phyloP scores from a whole-genome alignment of 2,888 invertebrate genomes.

The Cylloceria caligata region DNA sequence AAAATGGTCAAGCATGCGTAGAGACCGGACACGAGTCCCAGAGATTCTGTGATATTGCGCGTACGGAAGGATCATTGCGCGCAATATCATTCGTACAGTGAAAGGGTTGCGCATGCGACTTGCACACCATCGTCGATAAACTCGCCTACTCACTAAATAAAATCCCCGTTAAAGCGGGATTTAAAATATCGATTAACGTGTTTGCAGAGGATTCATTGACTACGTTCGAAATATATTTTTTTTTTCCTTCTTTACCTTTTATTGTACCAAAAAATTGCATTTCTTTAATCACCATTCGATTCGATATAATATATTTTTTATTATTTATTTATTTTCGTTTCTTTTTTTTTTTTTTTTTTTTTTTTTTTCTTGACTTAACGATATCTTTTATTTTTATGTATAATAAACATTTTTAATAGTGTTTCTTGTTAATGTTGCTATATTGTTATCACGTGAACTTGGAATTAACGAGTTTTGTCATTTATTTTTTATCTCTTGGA shows the following conservation, averaged over 20 bases:
- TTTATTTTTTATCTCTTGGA: conserved; percentile 14
- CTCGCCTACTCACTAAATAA: not conserved
- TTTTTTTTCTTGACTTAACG: conserved; percentile 74
- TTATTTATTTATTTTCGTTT: too few relatives aligned
- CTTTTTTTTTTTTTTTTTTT: conserved; percentile 75
- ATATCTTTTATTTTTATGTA: conserved; percentile 53
- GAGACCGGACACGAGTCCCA: not conserved
- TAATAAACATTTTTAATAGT: conserved; percentile 74
- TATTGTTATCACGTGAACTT: conserved; percentile 75
- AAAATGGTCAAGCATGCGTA: conserved; percentile 3
- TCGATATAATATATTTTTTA: conserved; percentile 79
- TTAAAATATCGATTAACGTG: not conserved
- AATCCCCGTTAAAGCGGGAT: not conserved
- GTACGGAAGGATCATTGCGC: not conserved
- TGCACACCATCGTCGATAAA: not conserved
- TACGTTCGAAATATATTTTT: not conserved
- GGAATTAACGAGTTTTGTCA: conserved; percentile 74
- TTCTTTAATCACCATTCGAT: conserved; percentile 78
- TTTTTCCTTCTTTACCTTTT: conserved; percentile 75
- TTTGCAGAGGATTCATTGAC: conserved; percentile 19
- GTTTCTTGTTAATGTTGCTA: conserved; percentile 74
- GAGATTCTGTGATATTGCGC: not conserved
- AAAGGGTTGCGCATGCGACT: not conserved
- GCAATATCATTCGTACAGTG: not conserved
- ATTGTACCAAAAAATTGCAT: conserved; percentile 82